Evolutionary conservation across 2,888 invertebrate species (phyloP).

Genomic region (Pelosia muscerda): DNA sequence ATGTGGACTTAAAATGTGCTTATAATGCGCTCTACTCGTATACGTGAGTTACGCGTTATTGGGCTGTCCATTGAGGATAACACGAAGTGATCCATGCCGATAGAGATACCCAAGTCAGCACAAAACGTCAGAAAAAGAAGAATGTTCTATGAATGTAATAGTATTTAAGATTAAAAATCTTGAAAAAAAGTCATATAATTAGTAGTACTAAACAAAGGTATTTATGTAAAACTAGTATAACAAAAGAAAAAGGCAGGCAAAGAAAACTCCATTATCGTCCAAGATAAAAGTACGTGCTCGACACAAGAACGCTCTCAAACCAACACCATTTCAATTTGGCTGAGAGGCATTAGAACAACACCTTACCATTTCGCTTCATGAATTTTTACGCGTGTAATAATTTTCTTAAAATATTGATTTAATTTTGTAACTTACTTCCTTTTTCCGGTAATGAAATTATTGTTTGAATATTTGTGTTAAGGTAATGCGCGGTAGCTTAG

Average conservation of each 20-base stretch:
- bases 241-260: not conserved
- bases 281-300: not conserved
- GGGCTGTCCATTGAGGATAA: too few species aligned
- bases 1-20: too few species aligned
- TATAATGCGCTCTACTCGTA: too few species aligned
- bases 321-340: conserved; percentile 13
- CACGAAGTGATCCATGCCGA: too few species aligned
- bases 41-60: too few species aligned
- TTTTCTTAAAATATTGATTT: conserved; percentile 1
- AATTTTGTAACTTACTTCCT: not conserved
- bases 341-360: conserved; percentile 7
- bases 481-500: too few species aligned
- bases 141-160: too few species aligned
- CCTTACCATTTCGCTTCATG: not conserved
- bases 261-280: conserved; percentile 1
- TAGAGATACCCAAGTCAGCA: too few species aligned
- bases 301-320: conserved; percentile 13
- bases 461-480: not conserved
- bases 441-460: not conserved
- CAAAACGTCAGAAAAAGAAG: too few species aligned
- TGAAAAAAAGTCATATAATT: too few species aligned
- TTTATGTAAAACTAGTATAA: not conserved
- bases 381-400: not conserved
- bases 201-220: not conserved
- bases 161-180: too few species aligned